Evolutionary conservation across 2,797 vertebrate species (phyloP).

Genomic region (Phoebastria nigripes): DNA sequence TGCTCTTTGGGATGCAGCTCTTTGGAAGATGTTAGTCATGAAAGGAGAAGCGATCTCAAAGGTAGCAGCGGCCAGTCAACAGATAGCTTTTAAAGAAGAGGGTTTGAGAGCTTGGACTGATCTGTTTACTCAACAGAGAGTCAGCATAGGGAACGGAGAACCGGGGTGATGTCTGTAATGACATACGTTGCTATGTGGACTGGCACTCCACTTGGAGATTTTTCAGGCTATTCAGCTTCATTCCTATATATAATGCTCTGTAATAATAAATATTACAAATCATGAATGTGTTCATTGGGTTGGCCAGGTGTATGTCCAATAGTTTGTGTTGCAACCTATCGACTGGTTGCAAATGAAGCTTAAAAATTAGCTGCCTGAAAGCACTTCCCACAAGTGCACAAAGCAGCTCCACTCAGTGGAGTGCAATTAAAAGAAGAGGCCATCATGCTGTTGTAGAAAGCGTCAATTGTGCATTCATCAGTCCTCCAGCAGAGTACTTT

Average conservation of each 20-base stretch:
- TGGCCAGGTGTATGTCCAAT: not conserved
- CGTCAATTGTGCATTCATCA: not conserved
- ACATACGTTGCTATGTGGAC: fast-evolving
- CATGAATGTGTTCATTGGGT: not conserved
- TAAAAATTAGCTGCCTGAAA: not conserved
- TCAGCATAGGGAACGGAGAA: not conserved
- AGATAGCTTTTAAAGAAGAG: not conserved
- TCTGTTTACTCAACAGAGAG: not conserved
- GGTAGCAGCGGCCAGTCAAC: not conserved
- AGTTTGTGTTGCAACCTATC: not conserved
- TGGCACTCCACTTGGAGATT: not conserved
- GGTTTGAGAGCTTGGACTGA: not conserved
- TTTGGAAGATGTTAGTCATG: not conserved
- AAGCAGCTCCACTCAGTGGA: not conserved
- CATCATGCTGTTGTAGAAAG: not conserved
- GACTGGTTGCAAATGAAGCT: not conserved
- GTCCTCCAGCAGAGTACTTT: not conserved
- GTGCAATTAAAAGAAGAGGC: not conserved
- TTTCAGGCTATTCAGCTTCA: not conserved
- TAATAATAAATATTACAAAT: not conserved
- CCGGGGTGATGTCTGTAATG: not conserved
- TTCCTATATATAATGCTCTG: not conserved
- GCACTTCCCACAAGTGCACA: not conserved
- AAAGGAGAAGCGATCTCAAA: not conserved
- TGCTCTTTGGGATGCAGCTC: not conserved